These are phyloP conservation scores for Triops cancriformis DNA, from an alignment of 1,140 invertebrate genomes.

Conservation along the genomic window DNA sequence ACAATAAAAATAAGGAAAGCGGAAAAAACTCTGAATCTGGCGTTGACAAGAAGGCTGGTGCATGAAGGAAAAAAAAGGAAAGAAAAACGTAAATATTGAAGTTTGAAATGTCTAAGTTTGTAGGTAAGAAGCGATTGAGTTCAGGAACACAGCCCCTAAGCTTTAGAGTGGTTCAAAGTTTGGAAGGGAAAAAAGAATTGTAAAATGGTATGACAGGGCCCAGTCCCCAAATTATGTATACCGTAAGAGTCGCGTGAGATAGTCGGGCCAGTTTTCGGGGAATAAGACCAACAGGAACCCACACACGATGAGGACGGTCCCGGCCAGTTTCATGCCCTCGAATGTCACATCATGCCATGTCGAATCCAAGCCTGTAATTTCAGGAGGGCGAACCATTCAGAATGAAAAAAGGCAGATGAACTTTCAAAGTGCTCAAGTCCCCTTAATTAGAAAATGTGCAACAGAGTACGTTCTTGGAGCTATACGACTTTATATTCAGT, in stretches of 20 bases:
- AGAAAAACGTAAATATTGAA: not conserved
- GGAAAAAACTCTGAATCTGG: not conserved
- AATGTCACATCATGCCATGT: slow-evolving; percentile 74
- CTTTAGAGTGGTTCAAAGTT: not conserved
- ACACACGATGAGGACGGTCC: slow-evolving; percentile 78
- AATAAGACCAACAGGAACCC: slow-evolving; percentile 90
- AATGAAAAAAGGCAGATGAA: slow-evolving; percentile 30
- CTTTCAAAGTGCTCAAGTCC: slow-evolving; percentile 19
- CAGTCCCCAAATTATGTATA: slow-evolving; percentile 38
- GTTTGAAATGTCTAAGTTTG: too few species aligned
- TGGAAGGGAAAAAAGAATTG: not conserved
- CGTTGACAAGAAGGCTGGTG: not conserved
- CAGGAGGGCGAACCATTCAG: slow-evolving; percentile 29
- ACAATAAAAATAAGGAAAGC: not conserved
- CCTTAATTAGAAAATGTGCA: too few species aligned
- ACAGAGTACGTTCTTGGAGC: too few species aligned
- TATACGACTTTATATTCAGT: too few species aligned
- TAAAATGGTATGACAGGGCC: not conserved
- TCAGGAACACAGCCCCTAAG: not conserved
- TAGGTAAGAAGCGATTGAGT: not conserved
- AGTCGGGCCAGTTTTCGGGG: slow-evolving; percentile 90
- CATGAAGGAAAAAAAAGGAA: not conserved
- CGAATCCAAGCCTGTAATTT: slow-evolving; percentile 69
- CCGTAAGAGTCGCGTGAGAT: slow-evolving; percentile 77
- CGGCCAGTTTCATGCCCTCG: slow-evolving; percentile 87